Percentiles rank a stretch among this genome's conserved stretches.
These are phyloP conservation scores for Erythrocercus mccallii DNA, from an alignment of 2,113 vertebrate genomes.

Conservation along the genomic window DNA sequence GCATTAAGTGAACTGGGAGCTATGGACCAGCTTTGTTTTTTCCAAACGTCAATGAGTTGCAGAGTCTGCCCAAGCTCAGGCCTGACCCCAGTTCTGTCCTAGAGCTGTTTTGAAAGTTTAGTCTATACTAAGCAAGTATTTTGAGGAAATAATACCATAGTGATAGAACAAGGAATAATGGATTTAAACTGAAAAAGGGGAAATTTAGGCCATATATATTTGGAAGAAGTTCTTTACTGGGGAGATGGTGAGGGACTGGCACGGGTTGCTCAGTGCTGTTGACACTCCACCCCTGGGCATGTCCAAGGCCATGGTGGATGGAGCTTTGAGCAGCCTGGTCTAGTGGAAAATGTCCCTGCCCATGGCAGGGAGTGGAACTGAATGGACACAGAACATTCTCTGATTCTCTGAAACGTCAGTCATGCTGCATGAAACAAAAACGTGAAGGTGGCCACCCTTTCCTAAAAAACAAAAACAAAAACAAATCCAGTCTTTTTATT, in stretches of 20 bases:
- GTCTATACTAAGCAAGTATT: not conserved
- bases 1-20: not conserved
- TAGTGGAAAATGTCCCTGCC: not conserved
- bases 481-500: not conserved
- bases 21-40: not conserved
- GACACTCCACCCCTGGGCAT: too few relatives aligned
- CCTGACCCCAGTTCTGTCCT: not conserved
- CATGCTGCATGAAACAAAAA: accelerated
- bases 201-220: not conserved
- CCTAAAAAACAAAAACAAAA: not conserved
- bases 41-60: accelerated
- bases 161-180: not conserved
- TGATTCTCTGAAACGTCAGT: not conserved
- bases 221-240: not conserved
- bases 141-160: not conserved
- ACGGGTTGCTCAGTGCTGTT: too few relatives aligned
- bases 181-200: not conserved
- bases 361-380: not conserved
- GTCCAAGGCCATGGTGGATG: not conserved
- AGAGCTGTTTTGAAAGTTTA: not conserved
- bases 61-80: not conserved
- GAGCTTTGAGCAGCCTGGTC: not conserved
- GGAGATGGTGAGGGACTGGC: not conserved
- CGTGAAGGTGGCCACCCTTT: not conserved
- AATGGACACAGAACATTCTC: not conserved